phyloP scores from a whole-genome alignment of 2,888 invertebrate genomes.

The Willowsia nigromaculata region DNA sequence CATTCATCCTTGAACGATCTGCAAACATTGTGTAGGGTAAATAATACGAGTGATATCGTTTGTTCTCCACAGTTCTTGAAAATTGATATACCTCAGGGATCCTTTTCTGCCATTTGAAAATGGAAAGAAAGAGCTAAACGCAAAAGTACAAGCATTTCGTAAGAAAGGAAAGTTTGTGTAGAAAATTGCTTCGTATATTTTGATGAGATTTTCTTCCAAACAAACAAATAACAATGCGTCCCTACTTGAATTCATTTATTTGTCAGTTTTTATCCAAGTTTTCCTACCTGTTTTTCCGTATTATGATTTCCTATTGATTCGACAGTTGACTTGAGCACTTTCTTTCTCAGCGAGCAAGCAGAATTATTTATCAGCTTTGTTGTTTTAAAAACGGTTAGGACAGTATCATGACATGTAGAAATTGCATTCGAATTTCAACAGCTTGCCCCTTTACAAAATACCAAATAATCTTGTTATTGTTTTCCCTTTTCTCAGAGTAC shows the following conservation, averaged over 20 bases:
- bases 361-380: background rate
- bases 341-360: background rate
- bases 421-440: background rate
- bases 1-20: constrained; percentile 16
- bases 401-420: background rate
- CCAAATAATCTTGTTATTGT: no score
- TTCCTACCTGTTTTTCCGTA: background rate
- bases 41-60: background rate
- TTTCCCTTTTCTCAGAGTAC: background rate
- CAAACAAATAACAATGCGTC: background rate
- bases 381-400: background rate
- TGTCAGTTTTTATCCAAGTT: background rate
- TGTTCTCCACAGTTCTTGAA: background rate
- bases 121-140: background rate
- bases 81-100: background rate
- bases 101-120: background rate
- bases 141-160: constrained; percentile 4
- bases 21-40: background rate
- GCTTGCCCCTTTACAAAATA: background rate
- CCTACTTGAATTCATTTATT: background rate
- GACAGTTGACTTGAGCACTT: background rate
- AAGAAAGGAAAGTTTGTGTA: background rate
- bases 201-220: background rate
- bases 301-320: no score
- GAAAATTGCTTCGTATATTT: background rate